Percentiles rank a stretch among this genome's conserved stretches.
These are phyloP conservation scores for Yoshiicerus persimilis DNA, from an alignment of 1,140 invertebrate genomes.

Conservation along the genomic window DNA sequence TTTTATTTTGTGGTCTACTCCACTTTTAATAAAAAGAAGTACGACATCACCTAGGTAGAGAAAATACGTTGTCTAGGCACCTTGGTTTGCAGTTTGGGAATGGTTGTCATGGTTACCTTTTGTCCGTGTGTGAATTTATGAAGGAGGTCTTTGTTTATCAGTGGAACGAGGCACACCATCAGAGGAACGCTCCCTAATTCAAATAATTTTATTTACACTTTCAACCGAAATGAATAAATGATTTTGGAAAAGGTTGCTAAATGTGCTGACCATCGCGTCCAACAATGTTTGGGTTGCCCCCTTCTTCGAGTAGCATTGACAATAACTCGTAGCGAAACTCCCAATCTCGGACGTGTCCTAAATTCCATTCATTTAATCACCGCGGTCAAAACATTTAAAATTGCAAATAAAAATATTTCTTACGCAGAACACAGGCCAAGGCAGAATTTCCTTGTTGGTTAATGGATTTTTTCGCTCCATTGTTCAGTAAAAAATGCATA, in stretches of 20 bases:
- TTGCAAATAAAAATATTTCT: not conserved
- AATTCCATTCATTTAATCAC: not conserved
- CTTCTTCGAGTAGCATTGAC: constrained; percentile 69
- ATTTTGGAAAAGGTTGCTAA: not conserved
- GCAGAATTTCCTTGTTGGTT: constrained; percentile 72
- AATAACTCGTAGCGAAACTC: constrained; percentile 72
- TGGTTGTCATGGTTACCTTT: no score
- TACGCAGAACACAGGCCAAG: constrained; percentile 65
- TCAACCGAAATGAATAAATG: not conserved
- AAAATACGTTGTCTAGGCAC: no score
- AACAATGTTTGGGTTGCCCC: constrained; percentile 55
- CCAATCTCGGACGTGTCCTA: constrained; percentile 62
- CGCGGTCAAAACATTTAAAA: no score
- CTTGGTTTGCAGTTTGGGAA: no score
- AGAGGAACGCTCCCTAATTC: not conserved
- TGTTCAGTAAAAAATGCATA: constrained; percentile 65
- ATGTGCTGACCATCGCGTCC: constrained; percentile 66
- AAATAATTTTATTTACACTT: not conserved
- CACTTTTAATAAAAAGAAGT: no score
- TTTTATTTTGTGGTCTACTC: constrained; percentile 74
- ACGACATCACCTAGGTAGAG: no score
- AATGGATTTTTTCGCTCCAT: constrained; percentile 62
- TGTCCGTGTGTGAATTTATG: constrained; percentile 75
- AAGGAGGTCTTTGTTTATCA: constrained; percentile 73
- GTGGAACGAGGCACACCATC: constrained; percentile 71